Evolutionary conservation across 2,113 vertebrate genomes (phyloP).

Genomic region (Rhineura floridana): DNA sequence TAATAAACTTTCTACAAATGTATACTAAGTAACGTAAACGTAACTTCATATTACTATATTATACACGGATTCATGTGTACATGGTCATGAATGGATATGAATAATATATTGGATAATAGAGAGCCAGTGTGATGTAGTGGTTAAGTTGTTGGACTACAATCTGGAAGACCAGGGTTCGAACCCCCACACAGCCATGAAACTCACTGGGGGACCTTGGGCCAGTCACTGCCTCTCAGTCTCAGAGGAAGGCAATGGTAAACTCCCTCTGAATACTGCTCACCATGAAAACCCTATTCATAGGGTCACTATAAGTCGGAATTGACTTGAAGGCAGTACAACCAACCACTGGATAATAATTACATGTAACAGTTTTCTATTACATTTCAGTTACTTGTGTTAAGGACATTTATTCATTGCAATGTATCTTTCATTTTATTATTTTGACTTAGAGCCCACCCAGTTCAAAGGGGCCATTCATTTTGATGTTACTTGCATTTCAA

Average conservation of each 20-base stretch:
- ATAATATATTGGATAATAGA: background rate
- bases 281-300: too few species aligned
- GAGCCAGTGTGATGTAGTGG: too few species aligned
- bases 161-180: too few species aligned
- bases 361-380: background rate
- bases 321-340: too few species aligned
- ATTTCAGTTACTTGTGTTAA: background rate
- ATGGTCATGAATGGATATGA: background rate
- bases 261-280: too few species aligned
- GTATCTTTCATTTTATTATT: background rate
- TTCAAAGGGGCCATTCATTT: background rate
- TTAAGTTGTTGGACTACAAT: too few species aligned
- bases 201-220: too few species aligned
- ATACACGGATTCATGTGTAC: background rate
- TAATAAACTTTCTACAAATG: background rate
- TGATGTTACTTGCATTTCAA: background rate
- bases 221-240: too few species aligned
- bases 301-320: too few species aligned
- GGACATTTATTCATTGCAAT: background rate
- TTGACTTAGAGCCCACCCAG: background rate
- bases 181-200: too few species aligned
- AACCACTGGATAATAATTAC: background rate
- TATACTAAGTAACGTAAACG: background rate
- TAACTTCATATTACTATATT: background rate
- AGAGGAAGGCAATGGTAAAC: too few species aligned